Evolutionary conservation across 2,888 invertebrate genomes (phyloP).

Genomic region (Drosophila kambysellisi): DNA sequence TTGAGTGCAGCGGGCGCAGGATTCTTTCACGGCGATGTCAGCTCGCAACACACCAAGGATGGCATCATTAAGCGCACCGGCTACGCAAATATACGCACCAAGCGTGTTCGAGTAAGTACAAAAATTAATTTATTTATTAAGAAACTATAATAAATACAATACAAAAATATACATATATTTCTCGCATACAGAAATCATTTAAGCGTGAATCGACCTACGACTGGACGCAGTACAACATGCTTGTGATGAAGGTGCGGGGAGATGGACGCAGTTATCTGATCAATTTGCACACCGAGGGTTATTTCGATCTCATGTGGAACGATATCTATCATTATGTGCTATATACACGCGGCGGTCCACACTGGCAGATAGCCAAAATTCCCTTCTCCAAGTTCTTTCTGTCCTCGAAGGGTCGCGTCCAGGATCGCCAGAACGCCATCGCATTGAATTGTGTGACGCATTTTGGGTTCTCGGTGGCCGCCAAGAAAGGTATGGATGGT

Average conservation of each 20-base stretch:
- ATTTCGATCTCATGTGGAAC: constrained; percentile 94
- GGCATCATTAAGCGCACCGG: constrained; percentile 92
- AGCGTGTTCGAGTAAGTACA: constrained; percentile 88
- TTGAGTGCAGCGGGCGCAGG: constrained; percentile 90
- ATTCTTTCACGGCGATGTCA: constrained; percentile 90
- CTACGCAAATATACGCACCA: constrained; percentile 92
- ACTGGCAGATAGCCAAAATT: constrained; percentile 98
- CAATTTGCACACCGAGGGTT: constrained; percentile 91
- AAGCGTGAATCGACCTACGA: constrained; percentile 89
- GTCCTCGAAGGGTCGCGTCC: constrained; percentile 92
- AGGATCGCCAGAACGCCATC: constrained; percentile 91
- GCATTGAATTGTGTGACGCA: constrained; percentile 88
- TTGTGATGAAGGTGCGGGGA: constrained; percentile 93
- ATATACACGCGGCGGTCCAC: constrained; percentile 98
- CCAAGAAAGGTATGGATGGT: constrained; percentile 90
- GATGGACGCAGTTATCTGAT: constrained; percentile 97
- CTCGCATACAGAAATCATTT: constrained; percentile 90
- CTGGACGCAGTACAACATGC: constrained; percentile 92
- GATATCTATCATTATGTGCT: constrained; percentile 94
- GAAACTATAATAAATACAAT: background rate
- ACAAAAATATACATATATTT: too few relatives aligned
- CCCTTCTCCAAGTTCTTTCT: constrained; percentile 97
- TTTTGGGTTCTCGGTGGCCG: constrained; percentile 93
- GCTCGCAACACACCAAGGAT: constrained; percentile 91
- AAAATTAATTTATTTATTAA: too few relatives aligned